Evolutionary conservation across 2,888 invertebrate species (phyloP).

Genomic region (Caenorhabditis doughertyi): DNA sequence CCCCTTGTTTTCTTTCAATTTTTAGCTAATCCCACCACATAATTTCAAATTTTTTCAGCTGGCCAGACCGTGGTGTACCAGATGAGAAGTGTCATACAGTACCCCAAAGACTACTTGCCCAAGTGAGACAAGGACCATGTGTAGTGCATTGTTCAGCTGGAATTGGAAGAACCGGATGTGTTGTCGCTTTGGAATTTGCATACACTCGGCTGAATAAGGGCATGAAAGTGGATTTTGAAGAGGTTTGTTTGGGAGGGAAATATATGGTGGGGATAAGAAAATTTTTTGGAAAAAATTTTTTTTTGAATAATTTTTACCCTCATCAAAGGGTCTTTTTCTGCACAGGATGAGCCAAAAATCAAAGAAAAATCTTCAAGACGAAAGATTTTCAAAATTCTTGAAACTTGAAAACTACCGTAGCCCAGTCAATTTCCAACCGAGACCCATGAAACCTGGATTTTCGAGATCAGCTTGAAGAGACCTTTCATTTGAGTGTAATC

Average conservation of each 20-base stretch:
- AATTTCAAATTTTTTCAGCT: constrained; percentile 49
- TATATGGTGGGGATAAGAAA: no score
- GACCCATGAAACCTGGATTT: background rate
- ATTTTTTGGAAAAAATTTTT: background rate
- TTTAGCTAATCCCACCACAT: background rate
- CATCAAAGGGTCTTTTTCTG: no score
- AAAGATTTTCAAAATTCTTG: no score
- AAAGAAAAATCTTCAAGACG: no score
- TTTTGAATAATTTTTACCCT: no score
- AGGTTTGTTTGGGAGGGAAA: no score
- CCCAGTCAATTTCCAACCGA: no score
- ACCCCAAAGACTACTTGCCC: constrained; percentile 65
- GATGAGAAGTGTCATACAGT: constrained; percentile 68
- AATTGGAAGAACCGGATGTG: constrained; percentile 73
- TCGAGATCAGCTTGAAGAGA: background rate
- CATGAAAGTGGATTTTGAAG: constrained; percentile 66
- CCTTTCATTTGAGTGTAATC: background rate
- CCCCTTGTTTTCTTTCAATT: background rate
- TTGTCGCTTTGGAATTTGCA: constrained; percentile 72
- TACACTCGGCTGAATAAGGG: constrained; percentile 60
- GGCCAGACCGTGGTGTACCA: constrained; percentile 75
- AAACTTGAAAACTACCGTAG: no score
- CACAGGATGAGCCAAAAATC: no score
- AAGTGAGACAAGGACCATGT: constrained; percentile 64
- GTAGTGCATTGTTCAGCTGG: constrained; percentile 75